Conservation (phyloP, 1,140 invertebrate genomes). For the Carposina sasakii region DNA sequence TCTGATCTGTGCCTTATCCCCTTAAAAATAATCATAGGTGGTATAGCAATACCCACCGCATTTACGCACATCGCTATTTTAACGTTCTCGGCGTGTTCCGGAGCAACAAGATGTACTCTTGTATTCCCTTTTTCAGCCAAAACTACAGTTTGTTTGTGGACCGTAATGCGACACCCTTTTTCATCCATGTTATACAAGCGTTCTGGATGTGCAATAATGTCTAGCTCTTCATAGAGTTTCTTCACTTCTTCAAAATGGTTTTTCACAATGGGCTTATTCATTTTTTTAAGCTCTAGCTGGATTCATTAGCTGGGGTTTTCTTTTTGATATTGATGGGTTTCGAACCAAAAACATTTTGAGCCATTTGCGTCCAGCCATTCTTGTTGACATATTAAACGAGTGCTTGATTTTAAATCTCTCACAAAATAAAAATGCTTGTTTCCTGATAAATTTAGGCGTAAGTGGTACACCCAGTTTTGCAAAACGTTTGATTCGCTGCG, state of each 20-base stretch:
- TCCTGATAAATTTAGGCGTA: constrained; percentile 10
- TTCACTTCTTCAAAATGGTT: constrained; percentile 39
- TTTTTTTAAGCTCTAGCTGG: constrained; percentile 50
- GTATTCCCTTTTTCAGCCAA: constrained; percentile 43
- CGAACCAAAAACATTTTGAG: constrained; percentile 24
- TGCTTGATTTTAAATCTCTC: constrained; percentile 10
- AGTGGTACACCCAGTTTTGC: background rate
- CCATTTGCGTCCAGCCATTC: constrained; percentile 28
- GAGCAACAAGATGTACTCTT: constrained; percentile 45
- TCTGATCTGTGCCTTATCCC: constrained; percentile 36
- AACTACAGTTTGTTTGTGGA: constrained; percentile 47
- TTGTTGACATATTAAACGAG: constrained; percentile 17
- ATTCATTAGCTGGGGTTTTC: constrained; percentile 47
- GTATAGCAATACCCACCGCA: constrained; percentile 27
- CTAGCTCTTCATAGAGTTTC: constrained; percentile 30
- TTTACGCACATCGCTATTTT: constrained; percentile 48
- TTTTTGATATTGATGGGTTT: constrained; percentile 10
- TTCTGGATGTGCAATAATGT: constrained; percentile 35
- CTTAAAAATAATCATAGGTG: constrained; percentile 56
- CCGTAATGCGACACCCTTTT: constrained; percentile 48
- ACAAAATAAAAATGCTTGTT: constrained; percentile 17
- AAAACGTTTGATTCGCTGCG: constrained; percentile 1
- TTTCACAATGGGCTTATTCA: constrained; percentile 36
- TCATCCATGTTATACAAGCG: constrained; percentile 60
- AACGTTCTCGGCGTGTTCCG: constrained; percentile 54